Evolutionary conservation across 2,797 vertebrate species (phyloP).

Genomic region (Merluccius polli): DNA sequence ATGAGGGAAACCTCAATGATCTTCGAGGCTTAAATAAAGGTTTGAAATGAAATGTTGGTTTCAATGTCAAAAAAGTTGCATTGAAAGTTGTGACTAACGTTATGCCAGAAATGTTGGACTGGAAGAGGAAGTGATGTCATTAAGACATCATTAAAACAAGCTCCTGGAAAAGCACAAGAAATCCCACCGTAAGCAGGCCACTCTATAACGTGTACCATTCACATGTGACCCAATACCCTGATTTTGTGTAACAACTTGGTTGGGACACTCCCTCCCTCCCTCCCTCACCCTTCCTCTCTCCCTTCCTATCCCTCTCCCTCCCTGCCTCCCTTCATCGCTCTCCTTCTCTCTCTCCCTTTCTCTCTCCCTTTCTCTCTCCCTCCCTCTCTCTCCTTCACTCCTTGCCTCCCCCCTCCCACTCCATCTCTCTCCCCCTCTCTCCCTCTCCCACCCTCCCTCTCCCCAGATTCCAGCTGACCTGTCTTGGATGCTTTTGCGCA

Average conservation of each 20-base stretch:
- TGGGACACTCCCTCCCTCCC: background rate
- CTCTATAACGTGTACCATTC: no score
- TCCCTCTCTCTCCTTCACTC: background rate
- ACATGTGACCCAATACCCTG: background rate
- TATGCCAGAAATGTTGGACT: no score
- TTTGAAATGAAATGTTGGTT: no score
- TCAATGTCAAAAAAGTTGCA: background rate
- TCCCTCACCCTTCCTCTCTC: background rate
- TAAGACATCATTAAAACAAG: no score
- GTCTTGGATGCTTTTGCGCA: slow-evolving; percentile 84
- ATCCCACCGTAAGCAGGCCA: no score
- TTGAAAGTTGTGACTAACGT: background rate
- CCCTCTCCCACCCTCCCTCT: background rate
- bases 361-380: background rate
- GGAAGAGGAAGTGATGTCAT: no score
- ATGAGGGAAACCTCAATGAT: no score
- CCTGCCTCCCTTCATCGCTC: background rate
- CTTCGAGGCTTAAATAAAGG: no score
- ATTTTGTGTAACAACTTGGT: background rate
- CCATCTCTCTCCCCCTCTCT: background rate
- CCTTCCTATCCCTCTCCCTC: background rate
- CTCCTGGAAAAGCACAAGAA: background rate
- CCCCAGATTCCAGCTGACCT: slow-evolving; percentile 59
- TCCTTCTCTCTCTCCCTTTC: background rate
- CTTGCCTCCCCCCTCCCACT: background rate